Base-by-base conservation (phyloP, 2,113 vertebrate species). In the Falcunculus frontatus region DNA sequence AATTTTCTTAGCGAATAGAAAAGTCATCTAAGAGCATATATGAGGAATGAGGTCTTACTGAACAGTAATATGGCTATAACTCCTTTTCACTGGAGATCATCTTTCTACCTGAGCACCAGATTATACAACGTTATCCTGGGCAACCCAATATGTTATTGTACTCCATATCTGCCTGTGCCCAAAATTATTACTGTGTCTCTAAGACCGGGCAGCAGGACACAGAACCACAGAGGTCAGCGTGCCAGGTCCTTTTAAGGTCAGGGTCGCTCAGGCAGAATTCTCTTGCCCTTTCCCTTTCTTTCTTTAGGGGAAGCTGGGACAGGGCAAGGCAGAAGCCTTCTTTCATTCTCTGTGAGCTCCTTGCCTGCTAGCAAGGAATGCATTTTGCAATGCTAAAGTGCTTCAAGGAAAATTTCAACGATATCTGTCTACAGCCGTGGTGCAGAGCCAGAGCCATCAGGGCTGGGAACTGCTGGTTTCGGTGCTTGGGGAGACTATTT, bases 381-480 rank as follows among this genome's bases (percentile, higher is more conserved):
- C 82, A 41, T 41, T 74, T 65, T n/a, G 18, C 49, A n/a, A 16
- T 16, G 50, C 30, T 20, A 4, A 41, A 19, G 5, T 39, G 11
- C n/a, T 64, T 19, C 29, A 47, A 39, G 29, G 69, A 10, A 23
- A 25, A 29, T 41, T 10, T 39, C 50, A 9, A 9, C 69, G 29
- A 6, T 2, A 5, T 4, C 59, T n/a, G 7, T 41, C 15, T 5
- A 3, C 15, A 74, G 49, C 41, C 4, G 1, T 5, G 1, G 69
- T 7, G 33, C 0, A 0, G 27, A 39, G 41, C 18, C 33, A 29
- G 49, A 27, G 59, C 69, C 29, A 3, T 4, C 1, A 4, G 27
- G 59, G 69, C 37, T 32, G 37, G 37, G 39, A 20, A 47, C 21
- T 4, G 39, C n/a, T 39, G n/a, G 23, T 30, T 56, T 33, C 0